phyloP scores from a whole-genome alignment of 2,113 vertebrate species.

The Pseudorhombus dupliciocellatus region DNA sequence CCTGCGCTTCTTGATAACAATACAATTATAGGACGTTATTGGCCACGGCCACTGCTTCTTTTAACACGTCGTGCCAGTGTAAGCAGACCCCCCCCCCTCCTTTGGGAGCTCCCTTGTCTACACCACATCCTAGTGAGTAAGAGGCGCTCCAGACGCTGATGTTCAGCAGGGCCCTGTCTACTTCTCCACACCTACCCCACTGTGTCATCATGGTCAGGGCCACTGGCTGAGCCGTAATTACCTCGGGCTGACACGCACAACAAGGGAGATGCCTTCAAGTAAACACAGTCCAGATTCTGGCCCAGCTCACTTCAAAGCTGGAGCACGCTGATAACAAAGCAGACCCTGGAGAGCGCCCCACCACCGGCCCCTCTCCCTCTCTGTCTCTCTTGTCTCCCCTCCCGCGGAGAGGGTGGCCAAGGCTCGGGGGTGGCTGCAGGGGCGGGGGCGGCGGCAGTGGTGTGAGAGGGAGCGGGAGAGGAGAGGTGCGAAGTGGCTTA shows the following conservation, averaged over 20 bases:
- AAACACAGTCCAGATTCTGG: constrained; percentile 76
- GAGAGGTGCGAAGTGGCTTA: constrained; percentile 76
- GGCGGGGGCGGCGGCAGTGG: constrained; percentile 32
- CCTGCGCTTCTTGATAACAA: constrained; percentile 61
- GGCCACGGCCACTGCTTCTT: constrained; percentile 31
- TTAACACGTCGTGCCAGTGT: constrained; percentile 54
- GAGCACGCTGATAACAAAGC: constrained; percentile 77
- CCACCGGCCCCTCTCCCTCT: neutral
- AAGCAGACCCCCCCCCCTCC: constrained; percentile 32
- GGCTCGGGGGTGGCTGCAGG: neutral
- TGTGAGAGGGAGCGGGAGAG: constrained; percentile 25
- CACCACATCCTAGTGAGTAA: constrained; percentile 79
- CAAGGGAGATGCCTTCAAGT: constrained; percentile 72
- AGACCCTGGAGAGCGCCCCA: constrained; percentile 58
- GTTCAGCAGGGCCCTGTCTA: constrained; percentile 43
- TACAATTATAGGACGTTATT: constrained; percentile 52
- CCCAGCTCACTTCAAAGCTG: constrained; percentile 78
- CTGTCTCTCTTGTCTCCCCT: constrained; percentile 20
- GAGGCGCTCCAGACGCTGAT: constrained; percentile 68
- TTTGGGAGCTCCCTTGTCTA: constrained; percentile 61
- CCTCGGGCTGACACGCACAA: constrained; percentile 72
- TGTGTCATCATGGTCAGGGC: constrained; percentile 61
- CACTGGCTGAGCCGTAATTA: constrained; percentile 66
- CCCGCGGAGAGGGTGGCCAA: constrained; percentile 47
- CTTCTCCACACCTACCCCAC: constrained; percentile 53